Conservation (phyloP, 2,113 vertebrate genomes). For the Eidolon helvum region DNA sequence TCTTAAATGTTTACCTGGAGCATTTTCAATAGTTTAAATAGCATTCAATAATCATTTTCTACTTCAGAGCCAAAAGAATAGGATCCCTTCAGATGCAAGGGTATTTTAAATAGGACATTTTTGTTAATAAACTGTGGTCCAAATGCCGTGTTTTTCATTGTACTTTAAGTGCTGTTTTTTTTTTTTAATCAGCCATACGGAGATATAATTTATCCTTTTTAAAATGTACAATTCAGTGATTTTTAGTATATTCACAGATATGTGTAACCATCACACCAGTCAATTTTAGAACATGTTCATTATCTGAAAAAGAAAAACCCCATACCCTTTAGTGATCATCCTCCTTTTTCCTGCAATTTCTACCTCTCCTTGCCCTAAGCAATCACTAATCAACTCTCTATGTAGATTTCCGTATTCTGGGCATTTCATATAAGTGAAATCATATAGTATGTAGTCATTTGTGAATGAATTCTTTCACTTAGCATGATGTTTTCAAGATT, state of each 20-base stretch:
- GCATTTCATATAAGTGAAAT: constrained; percentile 23
- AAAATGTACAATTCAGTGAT: neutral
- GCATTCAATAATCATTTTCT: constrained; percentile 21
- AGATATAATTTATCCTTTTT: neutral
- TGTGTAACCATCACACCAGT: neutral
- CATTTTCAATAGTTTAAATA: constrained; percentile 36
- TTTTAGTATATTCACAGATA: constrained; percentile 3
- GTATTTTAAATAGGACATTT: constrained; percentile 33
- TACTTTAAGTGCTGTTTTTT: neutral
- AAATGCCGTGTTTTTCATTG: neutral
- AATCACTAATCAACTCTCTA: constrained; percentile 5
- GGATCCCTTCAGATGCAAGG: neutral
- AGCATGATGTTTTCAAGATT: constrained; percentile 14
- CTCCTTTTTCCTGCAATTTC: neutral
- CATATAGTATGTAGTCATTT: constrained; percentile 6
- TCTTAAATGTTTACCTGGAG: constrained; percentile 28
- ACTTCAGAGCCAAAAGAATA: constrained; percentile 24
- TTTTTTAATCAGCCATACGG: neutral
- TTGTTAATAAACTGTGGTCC: neutral
- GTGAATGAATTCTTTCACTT: constrained; percentile 25
- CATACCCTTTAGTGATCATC: neutral
- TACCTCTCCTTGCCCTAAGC: neutral
- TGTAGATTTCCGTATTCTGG: constrained; percentile 35
- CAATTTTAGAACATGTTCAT: constrained; percentile 13
- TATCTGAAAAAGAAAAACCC: neutral